phyloP scores from a whole-genome alignment of 2,888 invertebrate genomes.

The Toxonevra muliebris region DNA sequence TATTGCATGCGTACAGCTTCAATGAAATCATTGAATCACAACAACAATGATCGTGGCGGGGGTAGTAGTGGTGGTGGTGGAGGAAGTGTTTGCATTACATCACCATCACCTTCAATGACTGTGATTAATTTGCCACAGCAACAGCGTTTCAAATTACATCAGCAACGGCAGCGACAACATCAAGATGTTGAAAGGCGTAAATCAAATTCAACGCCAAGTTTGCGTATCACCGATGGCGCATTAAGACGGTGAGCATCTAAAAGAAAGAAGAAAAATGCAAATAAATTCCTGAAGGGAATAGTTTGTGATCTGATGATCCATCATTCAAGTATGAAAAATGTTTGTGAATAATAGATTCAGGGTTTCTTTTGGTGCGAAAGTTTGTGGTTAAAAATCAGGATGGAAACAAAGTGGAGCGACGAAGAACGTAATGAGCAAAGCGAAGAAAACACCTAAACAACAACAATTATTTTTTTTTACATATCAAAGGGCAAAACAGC shows the following conservation, averaged over 20 bases:
- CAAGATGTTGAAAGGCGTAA: constrained; percentile 48
- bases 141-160: constrained; percentile 37
- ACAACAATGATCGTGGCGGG: constrained; percentile 19
- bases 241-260: constrained; percentile 48
- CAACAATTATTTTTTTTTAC: too few relatives aligned
- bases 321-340: too few relatives aligned
- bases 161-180: constrained; percentile 41
- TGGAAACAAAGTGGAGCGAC: too few relatives aligned
- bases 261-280: neutral
- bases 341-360: too few relatives aligned
- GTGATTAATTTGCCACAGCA: constrained; percentile 38
- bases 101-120: constrained; percentile 37
- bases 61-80: constrained; percentile 8
- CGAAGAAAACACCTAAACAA: too few relatives aligned
- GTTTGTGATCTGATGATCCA: too few relatives aligned
- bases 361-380: too few relatives aligned
- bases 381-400: too few relatives aligned
- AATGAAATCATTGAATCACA: constrained; percentile 51
- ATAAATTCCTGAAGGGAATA: too few relatives aligned
- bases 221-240: constrained; percentile 52
- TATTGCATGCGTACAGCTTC: constrained; percentile 53
- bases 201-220: constrained; percentile 49
- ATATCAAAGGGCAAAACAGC: too few relatives aligned
- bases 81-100: constrained; percentile 25
- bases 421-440: too few relatives aligned